Conservation (phyloP, 2,113 vertebrate genomes). For the Dissostichus mawsoni region DNA sequence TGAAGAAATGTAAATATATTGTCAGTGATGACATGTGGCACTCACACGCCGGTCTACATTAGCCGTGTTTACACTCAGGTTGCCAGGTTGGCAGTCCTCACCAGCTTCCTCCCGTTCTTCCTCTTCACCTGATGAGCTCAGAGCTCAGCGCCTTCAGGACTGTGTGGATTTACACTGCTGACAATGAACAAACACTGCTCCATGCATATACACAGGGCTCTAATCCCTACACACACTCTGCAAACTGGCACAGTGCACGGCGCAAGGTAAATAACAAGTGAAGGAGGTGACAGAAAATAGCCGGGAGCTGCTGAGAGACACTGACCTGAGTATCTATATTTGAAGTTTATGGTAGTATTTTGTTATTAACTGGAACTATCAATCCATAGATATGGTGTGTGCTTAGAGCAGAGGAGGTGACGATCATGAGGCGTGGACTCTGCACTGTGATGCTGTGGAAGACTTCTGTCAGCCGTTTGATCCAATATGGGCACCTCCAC, state of each 20-base stretch:
- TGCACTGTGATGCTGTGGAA: conserved; percentile 3
- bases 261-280: conserved; percentile 32
- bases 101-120: background rate
- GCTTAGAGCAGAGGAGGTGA: conserved; percentile 12
- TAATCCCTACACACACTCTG: conserved; percentile 26
- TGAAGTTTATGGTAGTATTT: conserved; percentile 1
- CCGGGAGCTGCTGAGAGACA: background rate
- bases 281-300: conserved; percentile 10
- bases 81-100: background rate
- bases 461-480: conserved; percentile 8
- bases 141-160: conserved; percentile 1
- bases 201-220: conserved; percentile 6
- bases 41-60: background rate
- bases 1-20: background rate
- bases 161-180: conserved; percentile 26
- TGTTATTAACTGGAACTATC: background rate
- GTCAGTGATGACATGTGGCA: background rate
- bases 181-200: conserved; percentile 33
- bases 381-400: background rate
- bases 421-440: conserved; percentile 4
- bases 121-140: conserved; percentile 20
- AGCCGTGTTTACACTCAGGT: background rate
- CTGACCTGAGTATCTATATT: conserved; percentile 2
- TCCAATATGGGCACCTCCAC: too few relatives aligned
- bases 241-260: conserved; percentile 28